Conservation (phyloP, 2,797 vertebrate genomes). For the Brotula barbata region DNA sequence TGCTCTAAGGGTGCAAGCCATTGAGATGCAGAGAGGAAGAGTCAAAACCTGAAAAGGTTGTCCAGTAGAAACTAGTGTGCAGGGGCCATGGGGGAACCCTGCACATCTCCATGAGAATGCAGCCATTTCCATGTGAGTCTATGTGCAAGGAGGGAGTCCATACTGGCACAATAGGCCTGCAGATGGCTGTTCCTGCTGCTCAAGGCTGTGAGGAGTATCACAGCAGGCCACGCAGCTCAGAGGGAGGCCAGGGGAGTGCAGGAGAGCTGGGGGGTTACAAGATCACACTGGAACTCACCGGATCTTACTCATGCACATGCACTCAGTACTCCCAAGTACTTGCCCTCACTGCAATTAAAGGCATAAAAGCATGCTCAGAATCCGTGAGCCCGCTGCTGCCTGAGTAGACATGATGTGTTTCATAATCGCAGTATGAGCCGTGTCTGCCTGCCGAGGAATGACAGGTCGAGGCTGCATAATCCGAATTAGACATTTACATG, state of each 20-base stretch:
- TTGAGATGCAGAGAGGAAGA: constrained; percentile 68
- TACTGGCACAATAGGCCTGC: constrained; percentile 67
- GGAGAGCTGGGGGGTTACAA: constrained; percentile 26
- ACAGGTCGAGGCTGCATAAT: too few species aligned
- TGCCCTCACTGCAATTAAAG: too few species aligned
- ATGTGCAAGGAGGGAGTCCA: constrained; percentile 57
- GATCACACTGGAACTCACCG: constrained; percentile 18
- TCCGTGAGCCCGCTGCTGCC: too few species aligned
- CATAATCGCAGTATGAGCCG: too few species aligned
- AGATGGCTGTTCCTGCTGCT: constrained; percentile 62
- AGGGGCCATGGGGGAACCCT: constrained; percentile 10
- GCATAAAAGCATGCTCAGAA: too few species aligned
- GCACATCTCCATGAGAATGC: constrained; percentile 66
- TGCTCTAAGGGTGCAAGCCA: constrained; percentile 36
- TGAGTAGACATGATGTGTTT: too few species aligned
- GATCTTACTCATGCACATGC: constrained; percentile 5
- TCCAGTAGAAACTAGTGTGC: constrained; percentile 32
- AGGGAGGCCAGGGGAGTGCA: constrained; percentile 42
- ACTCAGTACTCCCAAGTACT: too few species aligned
- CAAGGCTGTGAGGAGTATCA: constrained; percentile 34
- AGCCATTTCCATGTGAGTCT: constrained; percentile 67
- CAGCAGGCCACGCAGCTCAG: constrained; percentile 50
- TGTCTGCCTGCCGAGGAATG: too few species aligned
- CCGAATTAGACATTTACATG: constrained; percentile 1
- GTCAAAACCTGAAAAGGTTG: constrained; percentile 47